Percentiles rank a stretch among this genome's conserved stretches.
Conservation (phyloP, 2,888 invertebrate species). For the Ellobium chinense region DNA sequence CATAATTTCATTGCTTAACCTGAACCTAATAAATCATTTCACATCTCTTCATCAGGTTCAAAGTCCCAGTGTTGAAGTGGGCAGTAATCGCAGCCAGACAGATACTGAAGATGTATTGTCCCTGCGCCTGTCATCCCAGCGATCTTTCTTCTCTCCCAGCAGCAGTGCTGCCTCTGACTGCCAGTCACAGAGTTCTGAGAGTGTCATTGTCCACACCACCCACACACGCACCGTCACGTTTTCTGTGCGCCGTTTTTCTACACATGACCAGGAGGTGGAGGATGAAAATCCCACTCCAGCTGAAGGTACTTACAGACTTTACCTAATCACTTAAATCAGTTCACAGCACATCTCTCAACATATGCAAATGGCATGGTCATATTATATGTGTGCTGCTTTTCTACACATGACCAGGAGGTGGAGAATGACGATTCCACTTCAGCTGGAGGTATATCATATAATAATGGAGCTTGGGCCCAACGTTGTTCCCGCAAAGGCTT, state of each 20-base stretch:
- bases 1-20: too few relatives aligned
- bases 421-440: too few relatives aligned
- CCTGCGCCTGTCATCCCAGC: slow-evolving; percentile 56
- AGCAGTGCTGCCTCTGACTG: slow-evolving; percentile 69
- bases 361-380: too few relatives aligned
- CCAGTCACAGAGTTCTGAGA: slow-evolving; percentile 67
- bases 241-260: slow-evolving; percentile 73
- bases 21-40: too few relatives aligned
- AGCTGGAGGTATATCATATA: too few relatives aligned
- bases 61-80: slow-evolving; percentile 51
- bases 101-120: slow-evolving; percentile 50
- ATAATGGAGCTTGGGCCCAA: too few relatives aligned
- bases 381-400: too few relatives aligned
- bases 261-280: slow-evolving; percentile 62
- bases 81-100: slow-evolving; percentile 47
- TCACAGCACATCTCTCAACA: too few relatives aligned
- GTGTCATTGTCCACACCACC: slow-evolving; percentile 75
- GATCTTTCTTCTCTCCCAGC: slow-evolving; percentile 71
- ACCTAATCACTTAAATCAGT: too few relatives aligned
- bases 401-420: too few relatives aligned
- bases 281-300: slow-evolving; percentile 65
- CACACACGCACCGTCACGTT: slow-evolving; percentile 77
- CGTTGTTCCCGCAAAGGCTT: too few relatives aligned
- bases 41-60: slow-evolving; percentile 32
- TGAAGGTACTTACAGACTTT: slow-evolving; percentile 73